phyloP scores from a whole-genome alignment of 2,888 invertebrate genomes.

The Eristalis tenax region DNA sequence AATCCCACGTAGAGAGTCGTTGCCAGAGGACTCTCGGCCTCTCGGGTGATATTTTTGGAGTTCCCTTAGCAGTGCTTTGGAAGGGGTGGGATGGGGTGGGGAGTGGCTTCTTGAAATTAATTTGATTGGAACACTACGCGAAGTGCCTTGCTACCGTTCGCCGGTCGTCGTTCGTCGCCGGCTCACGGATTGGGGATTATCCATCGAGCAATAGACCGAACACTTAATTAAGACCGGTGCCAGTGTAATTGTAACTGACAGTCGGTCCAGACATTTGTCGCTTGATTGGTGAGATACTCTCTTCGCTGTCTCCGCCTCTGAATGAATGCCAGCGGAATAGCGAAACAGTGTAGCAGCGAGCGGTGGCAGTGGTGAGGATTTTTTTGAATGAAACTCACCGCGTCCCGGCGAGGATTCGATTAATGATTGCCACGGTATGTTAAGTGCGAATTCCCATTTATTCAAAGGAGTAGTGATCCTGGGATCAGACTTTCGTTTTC shows the following conservation, averaged over 20 bases:
- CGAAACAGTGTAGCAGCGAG: not conserved
- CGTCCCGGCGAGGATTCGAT: conserved; percentile 71
- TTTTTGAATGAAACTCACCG: conserved; percentile 63
- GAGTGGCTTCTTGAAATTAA: conserved; percentile 53
- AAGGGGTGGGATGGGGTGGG: conserved; percentile 10
- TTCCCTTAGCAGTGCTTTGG: not conserved
- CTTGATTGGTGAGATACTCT: conserved; percentile 56
- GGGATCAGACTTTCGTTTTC: conserved; percentile 59
- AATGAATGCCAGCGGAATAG: conserved; percentile 34
- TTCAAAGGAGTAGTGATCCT: conserved; percentile 62
- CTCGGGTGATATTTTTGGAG: conserved; percentile 43
- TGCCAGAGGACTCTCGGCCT: not conserved
- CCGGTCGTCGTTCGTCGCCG: not conserved
- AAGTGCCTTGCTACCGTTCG: conserved; percentile 17
- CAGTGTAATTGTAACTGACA: conserved; percentile 60
- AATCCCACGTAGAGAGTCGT: conserved; percentile 51
- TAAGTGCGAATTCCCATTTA: conserved; percentile 75
- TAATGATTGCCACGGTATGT: conserved; percentile 75
- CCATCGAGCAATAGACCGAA: conserved; percentile 16
- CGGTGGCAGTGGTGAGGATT: conserved; percentile 11
- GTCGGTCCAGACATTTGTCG: conserved; percentile 58
- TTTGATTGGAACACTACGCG: conserved; percentile 53
- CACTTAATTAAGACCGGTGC: conserved; percentile 60
- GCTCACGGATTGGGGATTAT: conserved; percentile 14
- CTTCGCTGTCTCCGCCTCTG: conserved; percentile 23